Evolutionary conservation across 2,113 vertebrate genomes (phyloP).

Genomic region (Dasypus novemcinctus): DNA sequence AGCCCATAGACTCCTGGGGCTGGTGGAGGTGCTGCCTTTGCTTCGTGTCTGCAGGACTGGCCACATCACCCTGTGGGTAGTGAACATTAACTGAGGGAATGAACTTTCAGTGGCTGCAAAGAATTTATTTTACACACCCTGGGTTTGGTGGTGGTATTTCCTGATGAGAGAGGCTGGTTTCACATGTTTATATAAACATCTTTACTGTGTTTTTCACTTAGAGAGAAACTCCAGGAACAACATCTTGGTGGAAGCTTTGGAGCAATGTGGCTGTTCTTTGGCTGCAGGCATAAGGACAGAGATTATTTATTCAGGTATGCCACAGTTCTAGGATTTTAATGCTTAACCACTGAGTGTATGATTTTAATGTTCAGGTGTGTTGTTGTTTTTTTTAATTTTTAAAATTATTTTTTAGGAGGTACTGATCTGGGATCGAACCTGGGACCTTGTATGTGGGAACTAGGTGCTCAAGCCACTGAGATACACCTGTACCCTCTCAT

Average conservation of each 20-base stretch:
- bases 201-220: constrained; percentile 49
- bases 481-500: too few relatives aligned
- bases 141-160: neutral
- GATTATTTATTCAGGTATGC: constrained; percentile 94
- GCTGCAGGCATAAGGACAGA: constrained; percentile 90
- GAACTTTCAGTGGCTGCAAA: neutral
- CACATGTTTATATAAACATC: neutral
- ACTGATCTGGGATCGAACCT: too few relatives aligned
- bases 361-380: neutral
- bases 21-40: too few relatives aligned
- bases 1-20: too few relatives aligned
- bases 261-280: constrained; percentile 95
- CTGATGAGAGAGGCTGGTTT: neutral
- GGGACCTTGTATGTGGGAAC: too few relatives aligned
- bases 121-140: neutral
- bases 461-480: too few relatives aligned
- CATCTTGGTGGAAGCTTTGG: constrained; percentile 83
- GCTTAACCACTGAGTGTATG: neutral
- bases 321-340: accelerated
- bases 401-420: too few relatives aligned
- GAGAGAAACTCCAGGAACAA: constrained; percentile 87
- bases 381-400: too few relatives aligned
- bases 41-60: accelerated
- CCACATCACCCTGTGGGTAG: accelerated
- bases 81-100: neutral